A percentile compares a stretch with the other conserved stretches of the same genome.
Evolutionary conservation across 1,140 invertebrate genomes (phyloP).

Genomic region (Lerema accius): DNA sequence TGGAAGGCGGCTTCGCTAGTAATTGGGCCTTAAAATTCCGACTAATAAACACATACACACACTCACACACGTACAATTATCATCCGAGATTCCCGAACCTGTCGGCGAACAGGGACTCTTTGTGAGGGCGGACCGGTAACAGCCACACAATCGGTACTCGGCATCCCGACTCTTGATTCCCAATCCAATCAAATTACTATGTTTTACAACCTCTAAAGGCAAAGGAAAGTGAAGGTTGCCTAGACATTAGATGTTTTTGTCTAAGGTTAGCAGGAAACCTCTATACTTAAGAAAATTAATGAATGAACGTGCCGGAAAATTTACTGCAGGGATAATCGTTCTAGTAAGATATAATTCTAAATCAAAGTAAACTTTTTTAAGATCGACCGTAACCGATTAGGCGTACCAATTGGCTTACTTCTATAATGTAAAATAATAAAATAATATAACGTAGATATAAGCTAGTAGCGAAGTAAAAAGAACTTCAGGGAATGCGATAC

Average conservation of each 20-base stretch:
- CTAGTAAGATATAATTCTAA: too few relatives aligned
- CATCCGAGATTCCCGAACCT: constrained; percentile 12
- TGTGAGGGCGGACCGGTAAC: constrained; percentile 50
- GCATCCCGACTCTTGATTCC: neutral
- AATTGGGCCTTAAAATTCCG: constrained; percentile 74
- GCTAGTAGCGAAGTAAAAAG: neutral
- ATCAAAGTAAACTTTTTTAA: too few relatives aligned
- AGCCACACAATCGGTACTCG: constrained; percentile 38
- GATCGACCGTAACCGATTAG: too few relatives aligned
- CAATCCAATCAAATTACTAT: neutral
- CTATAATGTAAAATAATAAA: neutral
- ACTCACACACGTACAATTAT: constrained; percentile 43
- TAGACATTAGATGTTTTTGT: neutral
- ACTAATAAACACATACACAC: constrained; percentile 56
- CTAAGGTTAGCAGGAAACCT: neutral
- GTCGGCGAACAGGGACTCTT: constrained; percentile 28
- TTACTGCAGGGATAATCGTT: too few relatives aligned
- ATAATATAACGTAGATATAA: neutral
- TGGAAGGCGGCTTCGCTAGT: constrained; percentile 62
- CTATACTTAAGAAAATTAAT: neutral
- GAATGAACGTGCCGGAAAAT: too few relatives aligned
- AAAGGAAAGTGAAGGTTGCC: neutral
- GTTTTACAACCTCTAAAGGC: neutral
- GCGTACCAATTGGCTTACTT: too few relatives aligned
- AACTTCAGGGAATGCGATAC: constrained; percentile 19